These are phyloP conservation scores for Pristionchus mayeri DNA, from an alignment of 2,888 invertebrate genomes.

Conservation along the genomic window DNA sequence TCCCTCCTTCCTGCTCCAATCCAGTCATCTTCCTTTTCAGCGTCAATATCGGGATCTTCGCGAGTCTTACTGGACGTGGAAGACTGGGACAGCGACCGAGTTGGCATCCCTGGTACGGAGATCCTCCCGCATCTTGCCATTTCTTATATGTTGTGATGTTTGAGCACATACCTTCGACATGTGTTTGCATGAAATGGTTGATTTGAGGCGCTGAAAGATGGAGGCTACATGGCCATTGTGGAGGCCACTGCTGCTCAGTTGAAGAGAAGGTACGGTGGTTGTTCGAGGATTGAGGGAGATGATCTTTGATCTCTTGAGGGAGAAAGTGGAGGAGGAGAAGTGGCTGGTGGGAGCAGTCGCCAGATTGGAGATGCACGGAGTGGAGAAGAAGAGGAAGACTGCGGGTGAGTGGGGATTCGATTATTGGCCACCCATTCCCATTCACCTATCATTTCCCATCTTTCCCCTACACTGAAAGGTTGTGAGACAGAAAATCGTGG, in stretches of 20 bases:
- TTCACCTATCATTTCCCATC: neutral
- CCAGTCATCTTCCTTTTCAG: no score
- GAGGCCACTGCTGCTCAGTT: neutral
- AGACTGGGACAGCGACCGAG: no score
- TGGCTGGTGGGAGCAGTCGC: neutral
- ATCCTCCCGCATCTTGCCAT: neutral
- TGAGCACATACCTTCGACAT: neutral
- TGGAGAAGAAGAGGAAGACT: slow-evolving; percentile 12
- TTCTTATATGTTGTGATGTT: neutral
- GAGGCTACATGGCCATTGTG: neutral
- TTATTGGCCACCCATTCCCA: neutral
- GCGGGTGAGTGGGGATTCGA: neutral
- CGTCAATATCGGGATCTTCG: no score
- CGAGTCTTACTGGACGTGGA: neutral
- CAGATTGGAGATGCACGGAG: neutral
- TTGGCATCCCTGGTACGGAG: no score
- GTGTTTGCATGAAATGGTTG: neutral
- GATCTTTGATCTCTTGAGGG: neutral
- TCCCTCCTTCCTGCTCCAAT: no score
- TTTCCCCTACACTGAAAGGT: neutral
- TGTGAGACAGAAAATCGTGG: neutral
- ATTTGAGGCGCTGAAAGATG: neutral
- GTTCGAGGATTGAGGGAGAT: neutral
- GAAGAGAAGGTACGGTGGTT: neutral
- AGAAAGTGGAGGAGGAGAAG: neutral